Percentiles rank a stretch among this genome's conserved stretches.
Conservation (phyloP, 2,888 invertebrate species). For the Tetragonula carbonaria region DNA sequence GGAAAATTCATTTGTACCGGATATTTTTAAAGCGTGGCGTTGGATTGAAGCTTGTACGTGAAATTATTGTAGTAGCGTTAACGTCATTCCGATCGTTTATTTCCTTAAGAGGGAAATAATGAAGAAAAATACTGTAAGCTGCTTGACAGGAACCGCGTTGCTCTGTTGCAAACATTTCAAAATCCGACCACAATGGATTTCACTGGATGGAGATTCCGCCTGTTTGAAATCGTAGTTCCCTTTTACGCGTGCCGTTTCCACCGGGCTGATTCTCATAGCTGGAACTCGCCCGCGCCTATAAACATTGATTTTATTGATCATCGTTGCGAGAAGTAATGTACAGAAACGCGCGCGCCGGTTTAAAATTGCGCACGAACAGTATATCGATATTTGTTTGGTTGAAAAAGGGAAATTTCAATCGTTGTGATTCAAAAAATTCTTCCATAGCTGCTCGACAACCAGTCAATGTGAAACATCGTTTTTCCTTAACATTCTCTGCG, state of each 20-base stretch:
- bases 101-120: not conserved
- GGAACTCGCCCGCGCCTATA: constrained; percentile 1
- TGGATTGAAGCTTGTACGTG: not conserved
- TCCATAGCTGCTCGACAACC: not conserved
- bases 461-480: not conserved
- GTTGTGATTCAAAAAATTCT: not conserved
- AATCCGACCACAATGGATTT: not conserved
- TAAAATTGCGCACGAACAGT: not conserved
- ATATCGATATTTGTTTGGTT: not conserved
- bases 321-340: not conserved
- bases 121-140: not conserved
- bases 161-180: not conserved
- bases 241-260: constrained; percentile 4
- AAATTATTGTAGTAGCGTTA: not conserved
- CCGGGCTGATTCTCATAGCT: not conserved
- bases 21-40: not conserved
- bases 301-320: constrained; percentile 28
- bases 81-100: not conserved
- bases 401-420: not conserved
- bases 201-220: not conserved
- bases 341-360: not conserved
- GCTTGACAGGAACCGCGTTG: not conserved
- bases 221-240: constrained; percentile 17
- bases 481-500: not conserved
- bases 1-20: no score